These are phyloP conservation scores for Spilogale gracilis DNA, from an alignment of 2,113 vertebrate genomes.

Conservation along the genomic window DNA sequence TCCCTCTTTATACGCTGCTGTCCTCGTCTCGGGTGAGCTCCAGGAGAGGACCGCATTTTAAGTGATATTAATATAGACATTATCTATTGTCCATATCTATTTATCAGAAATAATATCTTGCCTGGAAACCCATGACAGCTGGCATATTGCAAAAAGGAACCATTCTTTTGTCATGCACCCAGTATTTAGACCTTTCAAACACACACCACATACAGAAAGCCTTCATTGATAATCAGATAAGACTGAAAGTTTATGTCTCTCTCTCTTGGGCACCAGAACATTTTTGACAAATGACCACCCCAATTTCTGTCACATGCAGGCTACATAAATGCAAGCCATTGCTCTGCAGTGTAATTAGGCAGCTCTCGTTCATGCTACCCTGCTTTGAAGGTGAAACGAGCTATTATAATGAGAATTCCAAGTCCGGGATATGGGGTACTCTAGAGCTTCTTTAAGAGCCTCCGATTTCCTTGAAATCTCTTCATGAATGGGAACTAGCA, in stretches of 20 bases:
- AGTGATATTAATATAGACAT: conserved; percentile 80
- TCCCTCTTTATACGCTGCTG: conserved; percentile 56
- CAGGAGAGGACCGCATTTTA: conserved; percentile 22
- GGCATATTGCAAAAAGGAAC: conserved; percentile 69
- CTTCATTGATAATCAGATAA: conserved; percentile 46
- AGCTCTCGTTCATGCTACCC: background rate
- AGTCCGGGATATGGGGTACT: background rate
- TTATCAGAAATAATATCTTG: conserved; percentile 81
- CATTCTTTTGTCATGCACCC: background rate
- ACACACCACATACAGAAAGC: background rate
- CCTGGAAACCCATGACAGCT: conserved; percentile 69
- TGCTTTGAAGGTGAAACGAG: conserved; percentile 12
- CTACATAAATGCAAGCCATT: background rate
- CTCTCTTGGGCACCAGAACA: background rate
- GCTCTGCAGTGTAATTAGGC: background rate
- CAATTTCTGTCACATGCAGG: conserved; percentile 57
- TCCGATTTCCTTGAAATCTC: background rate
- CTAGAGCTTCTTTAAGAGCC: background rate
- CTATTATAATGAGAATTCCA: background rate
- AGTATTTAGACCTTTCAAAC: conserved; percentile 16
- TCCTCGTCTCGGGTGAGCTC: conserved; percentile 69
- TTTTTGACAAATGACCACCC: conserved; percentile 60
- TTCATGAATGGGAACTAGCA: background rate
- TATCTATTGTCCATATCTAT: conserved; percentile 80
- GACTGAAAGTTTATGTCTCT: background rate